Conservation (phyloP, 2,888 invertebrate genomes). For the Lasioglossum calceatum region DNA sequence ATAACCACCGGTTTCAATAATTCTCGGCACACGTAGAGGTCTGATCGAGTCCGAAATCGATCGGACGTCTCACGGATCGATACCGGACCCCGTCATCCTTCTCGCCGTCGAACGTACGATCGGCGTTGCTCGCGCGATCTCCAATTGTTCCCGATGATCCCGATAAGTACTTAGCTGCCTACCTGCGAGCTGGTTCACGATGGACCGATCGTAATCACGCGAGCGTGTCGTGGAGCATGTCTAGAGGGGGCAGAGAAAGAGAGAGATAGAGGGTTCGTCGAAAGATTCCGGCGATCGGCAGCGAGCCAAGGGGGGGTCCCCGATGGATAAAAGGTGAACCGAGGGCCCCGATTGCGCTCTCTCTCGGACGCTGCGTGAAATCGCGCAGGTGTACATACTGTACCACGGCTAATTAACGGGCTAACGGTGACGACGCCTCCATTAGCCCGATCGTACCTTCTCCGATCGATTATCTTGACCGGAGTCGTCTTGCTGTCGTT, state of each 20-base stretch:
- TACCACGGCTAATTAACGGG: slow-evolving; percentile 72
- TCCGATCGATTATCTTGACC: slow-evolving; percentile 49
- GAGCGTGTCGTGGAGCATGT: slow-evolving; percentile 41
- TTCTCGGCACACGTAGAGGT: not conserved
- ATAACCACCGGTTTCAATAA: slow-evolving; percentile 21
- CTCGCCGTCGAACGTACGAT: slow-evolving; percentile 20
- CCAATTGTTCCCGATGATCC: slow-evolving; percentile 47
- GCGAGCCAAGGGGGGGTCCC: not conserved
- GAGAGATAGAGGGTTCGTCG: slow-evolving; percentile 29
- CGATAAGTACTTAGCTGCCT: slow-evolving; percentile 34
- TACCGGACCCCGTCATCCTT: slow-evolving; percentile 27
- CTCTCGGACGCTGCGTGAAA: slow-evolving; percentile 74
- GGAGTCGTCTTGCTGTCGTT: slow-evolving; percentile 35
- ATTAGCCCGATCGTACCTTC: slow-evolving; percentile 61
- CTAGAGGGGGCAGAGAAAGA: not conserved
- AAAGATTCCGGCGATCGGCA: slow-evolving; percentile 40
- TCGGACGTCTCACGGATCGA: not conserved
- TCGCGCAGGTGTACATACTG: slow-evolving; percentile 72
- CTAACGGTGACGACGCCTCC: slow-evolving; percentile 66
- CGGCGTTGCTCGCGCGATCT: slow-evolving; percentile 16
- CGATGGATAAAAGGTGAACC: slow-evolving; percentile 74
- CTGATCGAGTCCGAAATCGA: not conserved
- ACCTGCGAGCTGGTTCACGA: slow-evolving; percentile 30
- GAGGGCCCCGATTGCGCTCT: slow-evolving; percentile 71
- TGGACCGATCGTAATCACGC: slow-evolving; percentile 50